Percentiles rank a stretch among this genome's conserved stretches.
These are phyloP conservation scores for Clamator glandarius DNA, from an alignment of 2,797 vertebrate species.

Conservation along the genomic window DNA sequence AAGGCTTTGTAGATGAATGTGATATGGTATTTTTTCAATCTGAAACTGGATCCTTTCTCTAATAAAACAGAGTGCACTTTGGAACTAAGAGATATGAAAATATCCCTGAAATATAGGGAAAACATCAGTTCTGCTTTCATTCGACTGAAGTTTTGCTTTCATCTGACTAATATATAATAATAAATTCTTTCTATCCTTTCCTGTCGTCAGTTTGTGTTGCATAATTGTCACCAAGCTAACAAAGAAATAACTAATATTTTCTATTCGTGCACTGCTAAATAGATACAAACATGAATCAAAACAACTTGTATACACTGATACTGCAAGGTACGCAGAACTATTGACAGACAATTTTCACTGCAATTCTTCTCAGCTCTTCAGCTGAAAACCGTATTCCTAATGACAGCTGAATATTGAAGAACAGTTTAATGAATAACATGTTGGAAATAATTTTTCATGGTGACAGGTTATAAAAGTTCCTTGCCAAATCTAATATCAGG, in stretches of 20 bases:
- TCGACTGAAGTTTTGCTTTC: background rate
- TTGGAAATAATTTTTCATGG: background rate
- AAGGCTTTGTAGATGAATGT: background rate
- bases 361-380: background rate
- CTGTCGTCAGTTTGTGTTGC: background rate
- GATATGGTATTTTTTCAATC: background rate
- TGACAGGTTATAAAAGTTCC: background rate
- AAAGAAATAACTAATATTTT: background rate
- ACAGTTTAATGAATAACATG: background rate
- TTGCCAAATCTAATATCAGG: background rate
- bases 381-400: background rate
- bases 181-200: background rate
- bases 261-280: background rate
- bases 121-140: background rate
- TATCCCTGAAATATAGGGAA: background rate
- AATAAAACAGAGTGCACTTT: background rate
- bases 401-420: fast-evolving
- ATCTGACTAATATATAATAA: background rate
- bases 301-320: background rate
- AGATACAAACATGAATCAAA: too few species aligned
- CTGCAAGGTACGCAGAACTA: background rate
- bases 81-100: background rate
- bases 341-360: background rate
- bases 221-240: background rate
- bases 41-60: background rate